phyloP scores from a whole-genome alignment of 2,888 invertebrate genomes.

The Morpho deidamia region DNA sequence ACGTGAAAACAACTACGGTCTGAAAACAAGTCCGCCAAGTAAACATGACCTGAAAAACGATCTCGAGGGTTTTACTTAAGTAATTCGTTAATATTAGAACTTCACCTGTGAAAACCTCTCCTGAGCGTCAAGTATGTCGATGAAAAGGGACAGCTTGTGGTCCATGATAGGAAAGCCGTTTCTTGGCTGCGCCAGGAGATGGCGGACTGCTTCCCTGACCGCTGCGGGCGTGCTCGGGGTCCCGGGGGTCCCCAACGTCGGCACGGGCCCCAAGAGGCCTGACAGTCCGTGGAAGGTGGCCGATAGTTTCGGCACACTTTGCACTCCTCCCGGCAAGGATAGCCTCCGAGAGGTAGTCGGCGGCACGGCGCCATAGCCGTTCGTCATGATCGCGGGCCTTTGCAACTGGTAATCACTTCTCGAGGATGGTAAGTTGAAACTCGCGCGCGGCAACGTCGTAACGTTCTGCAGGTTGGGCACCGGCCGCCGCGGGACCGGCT shows the following conservation, averaged over 20 bases:
- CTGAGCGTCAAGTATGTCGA: slow-evolving; percentile 90
- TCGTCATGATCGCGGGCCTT: slow-evolving; percentile 73
- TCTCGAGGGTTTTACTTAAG: neutral
- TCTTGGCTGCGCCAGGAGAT: slow-evolving; percentile 82
- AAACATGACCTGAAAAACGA: slow-evolving; percentile 4
- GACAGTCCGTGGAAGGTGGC: slow-evolving; percentile 80
- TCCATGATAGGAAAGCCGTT: slow-evolving; percentile 88
- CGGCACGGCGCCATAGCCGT: slow-evolving; percentile 69
- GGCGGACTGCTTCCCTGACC: slow-evolving; percentile 83
- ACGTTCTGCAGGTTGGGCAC: slow-evolving; percentile 60
- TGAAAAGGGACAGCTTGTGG: slow-evolving; percentile 87
- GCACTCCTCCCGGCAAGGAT: slow-evolving; percentile 75
- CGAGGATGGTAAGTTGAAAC: slow-evolving; percentile 77
- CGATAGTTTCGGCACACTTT: slow-evolving; percentile 76
- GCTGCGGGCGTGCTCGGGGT: slow-evolving; percentile 80
- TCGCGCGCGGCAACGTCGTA: slow-evolving; percentile 64
- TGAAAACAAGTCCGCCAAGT: slow-evolving; percentile 7
- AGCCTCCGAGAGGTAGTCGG: slow-evolving; percentile 72
- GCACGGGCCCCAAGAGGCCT: slow-evolving; percentile 47
- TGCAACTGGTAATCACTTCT: slow-evolving; percentile 81
- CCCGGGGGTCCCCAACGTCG: slow-evolving; percentile 52
- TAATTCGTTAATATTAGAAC: neutral
- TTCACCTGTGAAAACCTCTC: slow-evolving; percentile 88
- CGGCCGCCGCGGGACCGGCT: slow-evolving; percentile 76
- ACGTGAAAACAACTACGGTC: slow-evolving; percentile 4